Base-by-base conservation (phyloP, 2,888 invertebrate genomes). In the Hydropsyche betteni region DNA sequence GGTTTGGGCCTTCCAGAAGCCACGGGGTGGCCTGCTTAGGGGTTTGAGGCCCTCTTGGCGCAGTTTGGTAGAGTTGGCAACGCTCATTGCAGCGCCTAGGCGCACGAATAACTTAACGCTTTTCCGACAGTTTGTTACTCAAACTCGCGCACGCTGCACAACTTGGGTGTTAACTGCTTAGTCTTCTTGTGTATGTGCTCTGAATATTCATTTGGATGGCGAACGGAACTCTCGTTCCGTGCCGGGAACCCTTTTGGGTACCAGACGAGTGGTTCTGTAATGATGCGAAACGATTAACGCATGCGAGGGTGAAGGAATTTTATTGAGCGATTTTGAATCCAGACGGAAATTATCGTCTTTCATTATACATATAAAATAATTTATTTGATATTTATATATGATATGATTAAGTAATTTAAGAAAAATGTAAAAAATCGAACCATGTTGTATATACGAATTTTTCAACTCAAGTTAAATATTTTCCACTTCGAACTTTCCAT, bases 81-180 rank as follows among this genome's bases (percentile, higher is more conserved):
- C 58, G 61, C 61, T 72, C 72, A 72, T 58, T 61, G 72, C 72
- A 12, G 44, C 10, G 50, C 12, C 72, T 72, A 72, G 61, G 61
- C 61, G 61, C 58, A 58, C 61, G 58, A 61, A 72, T 72, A 61
- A 55, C 72, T 72, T 33, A 58, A 72, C 64, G 64, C 64, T 64
- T 64, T 64, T 64, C 64, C 64, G 34, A 64, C 64, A 64, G 64
- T 64, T 64, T 64, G 64, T 64, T 64, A 36, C 36, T 64, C 64
- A 64, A 64, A 64, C 64, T 64, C 64, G 12, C 44, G n/a, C 34
- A 36, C 64, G 36, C 36, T 64, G 64, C 64, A 64, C 36, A 36
- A 64, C 64, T 64, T 36, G 36, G 44, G 64, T 64, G 64, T 36
- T 64, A 64, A 64, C 64, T 64, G 36, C 36, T 64, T 64, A 64